Evolutionary conservation across 2,797 vertebrate genomes (phyloP), one percentile per base, ranked within the genome.

Genomic region (Telmatherina bonti): DNA sequence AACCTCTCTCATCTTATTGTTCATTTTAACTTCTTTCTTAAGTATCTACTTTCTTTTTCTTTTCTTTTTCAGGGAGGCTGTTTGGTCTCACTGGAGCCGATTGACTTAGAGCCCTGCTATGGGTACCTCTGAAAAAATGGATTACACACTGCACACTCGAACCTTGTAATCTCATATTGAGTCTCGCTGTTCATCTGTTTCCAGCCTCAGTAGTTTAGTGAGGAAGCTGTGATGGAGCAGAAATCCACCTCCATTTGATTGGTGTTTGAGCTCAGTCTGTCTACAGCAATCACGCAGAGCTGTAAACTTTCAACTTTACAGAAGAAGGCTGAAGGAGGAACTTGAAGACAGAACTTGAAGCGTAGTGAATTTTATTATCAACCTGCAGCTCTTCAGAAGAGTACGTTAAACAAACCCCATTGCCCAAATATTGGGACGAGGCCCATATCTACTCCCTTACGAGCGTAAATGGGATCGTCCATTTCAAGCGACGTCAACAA

Each of bases 81-180:
- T 84, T 33, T 86, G 70, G 41, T 16, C 41, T 18, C 41, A 43
- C 41, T 43, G 41, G 18, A 18, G 16, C 41, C 5, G 18, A 43
- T 43, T 18, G 33, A 16, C 87, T 85, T 85, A 58, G 15, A 49
- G 59, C 59, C 78, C 66, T 87, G 82, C 72, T 80, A 59, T 41
- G 70, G 53, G 84, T 62, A 70, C 70, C 62, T 77, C 72, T 71
- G 70, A 49, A 64, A 72, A 92, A 93, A 81, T 68, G 85, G 85
- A 93, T 93, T 90, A 91, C 51, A 74, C 66, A 24, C 16, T 35
- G 69, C 89, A 85, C 87, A 81, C 85, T 88, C 74, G 75, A 86
- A 70, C 80, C 78, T 73, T 61, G 69, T 91, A 91, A 93, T 93
- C 84, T 83, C 66, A 89, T 92, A 90, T 73, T 36, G 43, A 63